Conservation (phyloP, 2,888 invertebrate genomes). For the Cephonodes hylas region DNA sequence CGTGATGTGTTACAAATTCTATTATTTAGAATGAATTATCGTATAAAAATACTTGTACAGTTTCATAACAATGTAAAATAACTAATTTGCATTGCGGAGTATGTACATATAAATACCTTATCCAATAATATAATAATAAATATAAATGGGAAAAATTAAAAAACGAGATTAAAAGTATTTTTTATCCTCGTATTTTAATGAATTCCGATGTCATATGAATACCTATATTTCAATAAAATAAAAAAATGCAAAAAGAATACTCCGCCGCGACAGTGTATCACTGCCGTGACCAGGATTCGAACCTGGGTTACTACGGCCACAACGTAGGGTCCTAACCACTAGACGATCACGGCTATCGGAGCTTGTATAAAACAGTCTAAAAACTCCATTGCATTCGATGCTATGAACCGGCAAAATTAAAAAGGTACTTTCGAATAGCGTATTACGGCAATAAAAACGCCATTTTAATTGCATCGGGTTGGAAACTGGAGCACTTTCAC, state of each 20-base stretch:
- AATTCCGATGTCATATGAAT: too few relatives aligned
- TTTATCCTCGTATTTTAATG: too few relatives aligned
- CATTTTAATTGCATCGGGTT: not conserved
- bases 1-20: too few relatives aligned
- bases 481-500: constrained; percentile 14
- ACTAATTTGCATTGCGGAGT: too few relatives aligned
- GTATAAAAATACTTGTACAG: too few relatives aligned
- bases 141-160: too few relatives aligned
- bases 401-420: not conserved
- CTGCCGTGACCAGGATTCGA: constrained; percentile 83
- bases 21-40: too few relatives aligned
- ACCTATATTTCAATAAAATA: not conserved
- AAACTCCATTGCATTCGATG: not conserved
- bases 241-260: constrained; percentile 16
- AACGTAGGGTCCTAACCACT: constrained; percentile 89
- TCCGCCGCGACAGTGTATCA: constrained; percentile 37
- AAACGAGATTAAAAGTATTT: too few relatives aligned
- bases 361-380: constrained; percentile 16
- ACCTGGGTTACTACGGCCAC: constrained; percentile 89
- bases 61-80: too few relatives aligned
- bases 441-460: not conserved
- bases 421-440: not conserved
- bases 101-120: too few relatives aligned
- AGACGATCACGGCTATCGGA: constrained; percentile 81
- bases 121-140: too few relatives aligned